Conservation (phyloP, 2,113 vertebrate species). For the Phyllostomus discolor region DNA sequence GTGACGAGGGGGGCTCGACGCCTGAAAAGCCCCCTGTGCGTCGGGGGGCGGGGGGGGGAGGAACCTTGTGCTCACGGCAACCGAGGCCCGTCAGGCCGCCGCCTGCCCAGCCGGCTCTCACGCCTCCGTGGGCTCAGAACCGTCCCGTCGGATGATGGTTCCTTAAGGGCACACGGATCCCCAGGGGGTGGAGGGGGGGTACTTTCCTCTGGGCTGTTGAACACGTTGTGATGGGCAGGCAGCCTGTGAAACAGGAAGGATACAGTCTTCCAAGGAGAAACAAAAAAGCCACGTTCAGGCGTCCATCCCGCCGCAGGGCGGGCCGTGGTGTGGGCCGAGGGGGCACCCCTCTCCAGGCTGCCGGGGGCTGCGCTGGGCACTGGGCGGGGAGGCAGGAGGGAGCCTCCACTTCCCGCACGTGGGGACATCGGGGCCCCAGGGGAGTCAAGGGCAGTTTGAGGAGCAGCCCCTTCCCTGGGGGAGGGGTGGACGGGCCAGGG, state of each 20-base stretch:
- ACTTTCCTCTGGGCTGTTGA: background rate
- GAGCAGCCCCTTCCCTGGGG: accelerated
- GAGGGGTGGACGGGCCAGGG: background rate
- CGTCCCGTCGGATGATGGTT: background rate
- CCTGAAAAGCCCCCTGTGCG: background rate
- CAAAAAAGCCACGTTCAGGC: background rate
- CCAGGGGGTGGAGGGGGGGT: background rate
- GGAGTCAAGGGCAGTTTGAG: too few species aligned
- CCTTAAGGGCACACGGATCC: too few species aligned
- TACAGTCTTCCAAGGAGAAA: background rate
- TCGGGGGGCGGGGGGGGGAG: too few species aligned
- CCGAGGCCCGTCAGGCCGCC: too few species aligned
- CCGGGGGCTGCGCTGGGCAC: background rate
- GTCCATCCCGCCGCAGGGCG: accelerated
- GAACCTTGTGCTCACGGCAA: too few species aligned
- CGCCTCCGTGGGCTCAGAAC: too few species aligned
- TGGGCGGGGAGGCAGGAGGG: background rate
- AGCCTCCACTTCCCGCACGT: background rate
- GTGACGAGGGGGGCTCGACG: too few species aligned
- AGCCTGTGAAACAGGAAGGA: background rate
- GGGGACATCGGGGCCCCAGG: background rate
- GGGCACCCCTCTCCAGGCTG: background rate
- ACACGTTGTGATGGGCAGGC: background rate
- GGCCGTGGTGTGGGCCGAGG: background rate
- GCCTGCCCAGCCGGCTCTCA: too few species aligned